Percentiles rank a stretch among this genome's conserved stretches.
These are phyloP conservation scores for Napeogenes inachia DNA, from an alignment of 2,888 invertebrate species.

Conservation along the genomic window DNA sequence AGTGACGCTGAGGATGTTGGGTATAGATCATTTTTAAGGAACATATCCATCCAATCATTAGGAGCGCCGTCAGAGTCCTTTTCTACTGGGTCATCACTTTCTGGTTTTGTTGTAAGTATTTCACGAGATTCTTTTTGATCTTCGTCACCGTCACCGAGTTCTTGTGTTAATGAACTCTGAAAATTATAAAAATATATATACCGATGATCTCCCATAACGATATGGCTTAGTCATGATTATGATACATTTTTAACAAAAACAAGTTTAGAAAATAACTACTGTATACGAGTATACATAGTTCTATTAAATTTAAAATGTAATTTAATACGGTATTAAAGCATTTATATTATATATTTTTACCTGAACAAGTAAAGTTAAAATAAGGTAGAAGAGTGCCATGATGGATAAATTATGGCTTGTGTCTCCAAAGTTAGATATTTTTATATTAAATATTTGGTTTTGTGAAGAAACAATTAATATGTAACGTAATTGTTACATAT, in stretches of 20 bases:
- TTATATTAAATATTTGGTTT: conserved; percentile 51
- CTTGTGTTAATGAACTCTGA: conserved; percentile 49
- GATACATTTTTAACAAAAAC: no score
- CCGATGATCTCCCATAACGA: no score
- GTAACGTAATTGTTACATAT: conserved; percentile 34
- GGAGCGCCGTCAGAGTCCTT: conserved; percentile 41
- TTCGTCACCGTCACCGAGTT: conserved; percentile 36
- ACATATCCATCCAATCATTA: conserved; percentile 55
- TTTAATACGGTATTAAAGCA: conserved; percentile 11
- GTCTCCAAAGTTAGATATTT: conserved; percentile 33
- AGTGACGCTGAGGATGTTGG: conserved; percentile 52
- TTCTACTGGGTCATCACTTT: conserved; percentile 36
- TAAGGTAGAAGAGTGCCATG: conserved; percentile 56
- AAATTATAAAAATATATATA: conserved; percentile 26
- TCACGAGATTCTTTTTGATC: conserved; percentile 33
- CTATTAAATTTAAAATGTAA: conserved; percentile 8
- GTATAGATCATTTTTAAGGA: conserved; percentile 39
- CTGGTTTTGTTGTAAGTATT: conserved; percentile 26
- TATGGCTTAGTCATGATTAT: no score
- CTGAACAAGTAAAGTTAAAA: conserved; percentile 58
- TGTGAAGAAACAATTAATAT: conserved; percentile 23
- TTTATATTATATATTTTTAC: conserved; percentile 39
- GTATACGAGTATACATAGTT: neutral
- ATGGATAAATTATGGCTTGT: conserved; percentile 34
- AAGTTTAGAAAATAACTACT: no score